Evolutionary conservation across 2,888 invertebrate species (phyloP), one percentile per base, ranked within the genome.

Genomic region (Ormyrus thymus): DNA sequence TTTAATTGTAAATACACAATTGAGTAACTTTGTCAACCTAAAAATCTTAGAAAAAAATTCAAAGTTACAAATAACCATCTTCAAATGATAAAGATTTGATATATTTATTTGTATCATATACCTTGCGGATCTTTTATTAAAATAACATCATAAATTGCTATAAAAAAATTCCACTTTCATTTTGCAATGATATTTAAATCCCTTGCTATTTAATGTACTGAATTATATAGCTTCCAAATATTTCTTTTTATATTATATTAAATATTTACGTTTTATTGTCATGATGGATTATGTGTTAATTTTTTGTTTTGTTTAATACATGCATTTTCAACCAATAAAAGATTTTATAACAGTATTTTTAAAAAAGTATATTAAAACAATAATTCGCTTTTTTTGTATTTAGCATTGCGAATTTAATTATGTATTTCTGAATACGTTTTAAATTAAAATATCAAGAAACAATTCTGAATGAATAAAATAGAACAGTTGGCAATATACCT

Each of bases 1-100:
- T 81, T 81, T 76, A 76, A 78, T 81, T 81, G 81, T 81, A 81
- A 78, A 81, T 78, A 81, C 46, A 76, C 55, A 73, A 75, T 64
- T 59, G 29, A 75, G 64, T 76, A 78, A 78, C 62, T 81, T 78
- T 81, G 75, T 76, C 72, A 76, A 76, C 51, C 62, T 59, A 66
- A 68, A 66, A 62, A 58, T 56, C 78, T 71, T 78, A 46, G 59
- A 80, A 75, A 10, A 4, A 29, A 46, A 51, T 58, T 79, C 72
- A 78, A 75, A 72, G 70, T 66, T 74, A 71, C 53, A 29, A 78
- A 65, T 75, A 78, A 78, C 78, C 75, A 75, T 80, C 78, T 75
- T 70, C 74, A 80, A 78, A 56, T 50, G 61, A 75, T 55, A 56
- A 71, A 64, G 55, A 61, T 74, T 80, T 66, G 62, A 80, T 71